Conservation (phyloP, 1,140 invertebrate genomes). For the Xylocopa sonorina region DNA sequence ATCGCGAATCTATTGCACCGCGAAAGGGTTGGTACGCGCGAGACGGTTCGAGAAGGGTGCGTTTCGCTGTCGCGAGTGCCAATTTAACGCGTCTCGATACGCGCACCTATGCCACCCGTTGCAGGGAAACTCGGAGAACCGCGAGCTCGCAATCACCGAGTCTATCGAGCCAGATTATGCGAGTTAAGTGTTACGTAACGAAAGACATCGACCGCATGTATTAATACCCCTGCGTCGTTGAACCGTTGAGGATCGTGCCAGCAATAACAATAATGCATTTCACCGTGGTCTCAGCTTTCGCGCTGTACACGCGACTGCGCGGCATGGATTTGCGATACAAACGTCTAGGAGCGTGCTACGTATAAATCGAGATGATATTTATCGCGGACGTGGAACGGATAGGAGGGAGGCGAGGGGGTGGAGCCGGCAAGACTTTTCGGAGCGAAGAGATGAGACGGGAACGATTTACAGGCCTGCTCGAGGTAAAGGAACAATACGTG, state of each 20-base stretch:
- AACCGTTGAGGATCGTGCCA: conserved; percentile 63
- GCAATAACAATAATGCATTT: conserved; percentile 70
- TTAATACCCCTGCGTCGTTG: conserved; percentile 58
- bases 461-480: background rate
- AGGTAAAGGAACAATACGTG: background rate
- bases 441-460: background rate
- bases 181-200: conserved; percentile 64
- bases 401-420: background rate
- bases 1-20: too few relatives aligned
- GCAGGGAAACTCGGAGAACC: conserved; percentile 14
- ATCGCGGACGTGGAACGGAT: background rate
- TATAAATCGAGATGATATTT: conserved; percentile 69
- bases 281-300: conserved; percentile 58
- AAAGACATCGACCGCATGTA: conserved; percentile 59
- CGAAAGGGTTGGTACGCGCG: too few relatives aligned
- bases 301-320: conserved; percentile 67
- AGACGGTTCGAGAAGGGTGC: background rate
- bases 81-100: conserved; percentile 20
- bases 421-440: background rate
- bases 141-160: conserved; percentile 51
- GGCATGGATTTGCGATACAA: conserved; percentile 79
- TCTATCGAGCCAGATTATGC: conserved; percentile 43
- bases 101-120: background rate
- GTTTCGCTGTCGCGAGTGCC: background rate
- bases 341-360: conserved; percentile 71